Evolutionary conservation across 2,888 invertebrate species (phyloP).

Genomic region (Eupeodes luniger): DNA sequence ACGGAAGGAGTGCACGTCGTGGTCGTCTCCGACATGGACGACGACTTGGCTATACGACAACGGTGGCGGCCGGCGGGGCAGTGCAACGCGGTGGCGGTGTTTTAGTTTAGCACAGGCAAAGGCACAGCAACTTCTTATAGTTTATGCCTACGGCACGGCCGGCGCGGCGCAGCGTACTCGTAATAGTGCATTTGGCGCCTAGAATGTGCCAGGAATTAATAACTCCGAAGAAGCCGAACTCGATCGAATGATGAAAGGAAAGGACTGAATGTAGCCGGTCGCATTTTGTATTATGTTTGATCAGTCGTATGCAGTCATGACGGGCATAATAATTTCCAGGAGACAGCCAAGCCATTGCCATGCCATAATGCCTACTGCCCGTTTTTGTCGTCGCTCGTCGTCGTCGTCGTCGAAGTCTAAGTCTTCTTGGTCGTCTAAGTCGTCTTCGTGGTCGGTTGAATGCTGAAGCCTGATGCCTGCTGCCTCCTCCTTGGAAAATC

Average conservation of each 20-base stretch:
- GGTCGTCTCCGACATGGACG: slow-evolving; percentile 55
- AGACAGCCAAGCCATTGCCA: slow-evolving; percentile 39
- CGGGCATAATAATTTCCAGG: slow-evolving; percentile 69
- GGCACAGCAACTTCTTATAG: slow-evolving; percentile 33
- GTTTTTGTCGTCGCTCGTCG: slow-evolving; percentile 21
- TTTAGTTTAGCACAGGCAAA: background rate
- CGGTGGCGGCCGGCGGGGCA: background rate
- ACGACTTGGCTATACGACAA: slow-evolving; percentile 19
- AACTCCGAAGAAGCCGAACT: slow-evolving; percentile 58
- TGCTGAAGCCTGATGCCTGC: background rate
- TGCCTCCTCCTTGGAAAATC: slow-evolving; percentile 23
- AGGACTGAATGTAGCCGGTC: slow-evolving; percentile 63
- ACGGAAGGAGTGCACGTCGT: slow-evolving; percentile 75
- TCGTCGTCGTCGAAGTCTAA: background rate
- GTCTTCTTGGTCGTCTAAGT: too few relatives aligned
- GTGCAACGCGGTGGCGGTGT: background rate
- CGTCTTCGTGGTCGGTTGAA: slow-evolving; percentile 2
- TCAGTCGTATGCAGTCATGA: slow-evolving; percentile 72
- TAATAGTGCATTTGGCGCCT: slow-evolving; percentile 74
- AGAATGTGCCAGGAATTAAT: slow-evolving; percentile 75
- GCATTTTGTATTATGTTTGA: slow-evolving; percentile 73
- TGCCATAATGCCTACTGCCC: slow-evolving; percentile 21
- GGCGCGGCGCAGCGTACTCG: slow-evolving; percentile 40
- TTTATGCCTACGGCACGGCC: slow-evolving; percentile 56
- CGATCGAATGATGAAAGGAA: slow-evolving; percentile 70